These are phyloP conservation scores for Rhimphoctona megacephalus DNA, from an alignment of 2,888 invertebrate genomes.

Conservation along the genomic window DNA sequence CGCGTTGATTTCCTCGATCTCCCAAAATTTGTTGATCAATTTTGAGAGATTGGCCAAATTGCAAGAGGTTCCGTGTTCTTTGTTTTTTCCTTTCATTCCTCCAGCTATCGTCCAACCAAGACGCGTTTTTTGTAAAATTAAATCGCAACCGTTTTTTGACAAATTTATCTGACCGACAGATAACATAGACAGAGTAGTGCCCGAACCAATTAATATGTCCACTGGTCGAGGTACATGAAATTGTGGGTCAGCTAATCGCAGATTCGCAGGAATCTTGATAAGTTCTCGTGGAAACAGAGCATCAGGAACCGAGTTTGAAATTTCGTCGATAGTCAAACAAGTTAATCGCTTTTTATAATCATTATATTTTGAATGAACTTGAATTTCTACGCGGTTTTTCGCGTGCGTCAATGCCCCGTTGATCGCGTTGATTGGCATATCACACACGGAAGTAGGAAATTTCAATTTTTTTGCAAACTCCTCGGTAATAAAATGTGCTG, in stretches of 20 bases:
- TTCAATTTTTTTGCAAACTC: constrained; percentile 38
- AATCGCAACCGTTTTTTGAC: constrained; percentile 26
- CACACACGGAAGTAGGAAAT: constrained; percentile 26
- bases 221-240: constrained; percentile 54
- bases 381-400: constrained; percentile 37
- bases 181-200: constrained; percentile 47
- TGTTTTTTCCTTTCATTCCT: no score
- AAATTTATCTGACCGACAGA: no score
- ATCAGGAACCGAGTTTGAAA: constrained; percentile 14
- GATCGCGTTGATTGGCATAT: constrained; percentile 47
- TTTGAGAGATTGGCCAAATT: no score
- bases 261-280: constrained; percentile 38
- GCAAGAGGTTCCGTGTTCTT: no score
- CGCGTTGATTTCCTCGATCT: background rate
- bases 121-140: no score
- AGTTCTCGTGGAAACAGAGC: constrained; percentile 42
- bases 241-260: constrained; percentile 56
- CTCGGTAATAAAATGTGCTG: constrained; percentile 44
- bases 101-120: no score
- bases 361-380: constrained; percentile 26
- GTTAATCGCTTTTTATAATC: no score
- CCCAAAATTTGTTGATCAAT: no score
- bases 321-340: no score
- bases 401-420: constrained; percentile 39
- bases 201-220: constrained; percentile 43